Evolutionary conservation across 1,140 invertebrate species (phyloP).

Genomic region (Zaprionus camerounensis): DNA sequence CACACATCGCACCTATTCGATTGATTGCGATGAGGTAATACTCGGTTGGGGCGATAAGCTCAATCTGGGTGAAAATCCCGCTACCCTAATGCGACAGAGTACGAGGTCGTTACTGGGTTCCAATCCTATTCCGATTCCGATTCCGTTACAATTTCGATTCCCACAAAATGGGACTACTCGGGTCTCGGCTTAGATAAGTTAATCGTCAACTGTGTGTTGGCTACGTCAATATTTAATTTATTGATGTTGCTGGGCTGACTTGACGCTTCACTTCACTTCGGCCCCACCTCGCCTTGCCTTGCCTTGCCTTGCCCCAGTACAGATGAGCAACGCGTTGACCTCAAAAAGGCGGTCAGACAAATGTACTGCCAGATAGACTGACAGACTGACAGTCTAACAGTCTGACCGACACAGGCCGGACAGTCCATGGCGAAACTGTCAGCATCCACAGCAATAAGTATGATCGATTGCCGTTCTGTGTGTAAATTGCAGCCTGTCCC

Average conservation of each 20-base stretch:
- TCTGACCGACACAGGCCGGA: slow-evolving; percentile 8
- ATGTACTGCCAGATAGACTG: background rate
- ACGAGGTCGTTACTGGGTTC: slow-evolving; percentile 7
- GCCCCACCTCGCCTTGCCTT: background rate
- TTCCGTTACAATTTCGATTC: background rate
- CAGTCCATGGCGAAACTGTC: slow-evolving; percentile 37
- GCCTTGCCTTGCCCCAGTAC: background rate
- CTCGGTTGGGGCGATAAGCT: slow-evolving; percentile 57
- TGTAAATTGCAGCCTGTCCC: slow-evolving; percentile 26
- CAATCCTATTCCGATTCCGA: background rate
- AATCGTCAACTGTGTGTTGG: slow-evolving; percentile 39
- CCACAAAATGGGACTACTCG: background rate
- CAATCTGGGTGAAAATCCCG: slow-evolving; percentile 18
- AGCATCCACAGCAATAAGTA: slow-evolving; percentile 42
- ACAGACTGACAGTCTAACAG: slow-evolving; percentile 6
- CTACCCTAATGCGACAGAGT: slow-evolving; percentile 6
- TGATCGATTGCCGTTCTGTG: slow-evolving; percentile 41
- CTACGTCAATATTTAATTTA: slow-evolving; percentile 76
- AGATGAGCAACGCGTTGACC: slow-evolving; percentile 35
- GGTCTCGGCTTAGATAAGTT: slow-evolving; percentile 40
- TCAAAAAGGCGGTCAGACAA: slow-evolving; percentile 25
- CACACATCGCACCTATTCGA: slow-evolving; percentile 21
- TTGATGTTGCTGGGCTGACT: slow-evolving; percentile 37
- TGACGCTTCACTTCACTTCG: background rate
- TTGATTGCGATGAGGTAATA: slow-evolving; percentile 68